phyloP scores from a whole-genome alignment of 2,888 invertebrate genomes.

The Mystacides longicornis region DNA sequence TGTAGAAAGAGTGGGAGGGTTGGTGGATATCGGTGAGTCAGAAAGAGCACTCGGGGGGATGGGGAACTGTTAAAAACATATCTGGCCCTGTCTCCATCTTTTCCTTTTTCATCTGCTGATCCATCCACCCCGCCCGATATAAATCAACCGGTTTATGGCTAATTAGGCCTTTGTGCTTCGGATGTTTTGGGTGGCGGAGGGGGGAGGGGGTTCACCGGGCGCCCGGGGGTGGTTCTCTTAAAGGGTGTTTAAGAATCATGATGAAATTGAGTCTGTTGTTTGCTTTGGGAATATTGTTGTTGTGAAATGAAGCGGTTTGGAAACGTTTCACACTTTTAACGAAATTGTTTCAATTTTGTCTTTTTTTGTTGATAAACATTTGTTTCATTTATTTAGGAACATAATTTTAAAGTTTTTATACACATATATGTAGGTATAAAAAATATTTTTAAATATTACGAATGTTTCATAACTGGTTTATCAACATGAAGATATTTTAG shows the following conservation, averaged over 20 bases:
- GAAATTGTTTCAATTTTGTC: not conserved
- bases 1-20: not conserved
- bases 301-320: not conserved
- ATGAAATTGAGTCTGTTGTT: not conserved
- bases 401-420: no score
- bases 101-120: slow-evolving; percentile 25
- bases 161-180: slow-evolving; percentile 45
- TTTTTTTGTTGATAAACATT: no score
- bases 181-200: slow-evolving; percentile 23
- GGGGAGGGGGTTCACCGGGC: slow-evolving; percentile 2
- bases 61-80: slow-evolving; percentile 18
- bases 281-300: not conserved
- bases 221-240: slow-evolving; percentile 13
- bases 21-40: not conserved
- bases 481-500: no score
- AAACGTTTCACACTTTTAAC: not conserved
- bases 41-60: not conserved
- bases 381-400: no score
- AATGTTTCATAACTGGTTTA: no score
- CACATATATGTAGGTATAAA: no score
- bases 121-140: slow-evolving; percentile 40
- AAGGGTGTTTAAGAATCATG: slow-evolving; percentile 9
- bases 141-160: slow-evolving; percentile 59
- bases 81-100: slow-evolving; percentile 23
- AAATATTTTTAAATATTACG: no score